A percentile compares a stretch with the other conserved stretches of the same genome.
These are phyloP conservation scores for Gymnothorax javanicus DNA, from an alignment of 2,797 vertebrate species.

Conservation along the genomic window DNA sequence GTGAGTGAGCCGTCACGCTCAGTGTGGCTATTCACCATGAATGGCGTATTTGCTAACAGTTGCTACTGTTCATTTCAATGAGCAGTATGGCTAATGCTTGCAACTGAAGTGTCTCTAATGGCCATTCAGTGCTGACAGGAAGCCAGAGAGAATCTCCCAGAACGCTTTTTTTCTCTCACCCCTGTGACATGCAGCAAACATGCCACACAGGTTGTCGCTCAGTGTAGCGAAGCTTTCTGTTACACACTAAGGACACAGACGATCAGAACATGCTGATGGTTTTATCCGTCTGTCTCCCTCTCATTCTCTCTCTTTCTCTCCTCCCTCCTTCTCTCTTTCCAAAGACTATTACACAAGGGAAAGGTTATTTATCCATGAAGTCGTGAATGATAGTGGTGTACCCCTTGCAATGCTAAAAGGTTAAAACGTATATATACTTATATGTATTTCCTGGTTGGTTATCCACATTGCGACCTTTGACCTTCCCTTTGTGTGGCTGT, in stretches of 20 bases:
- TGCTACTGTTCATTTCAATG: too few relatives aligned
- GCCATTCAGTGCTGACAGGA: neutral
- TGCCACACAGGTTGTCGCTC: slow-evolving; percentile 62
- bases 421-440: slow-evolving; percentile 62
- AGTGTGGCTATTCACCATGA: too few relatives aligned
- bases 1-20: too few relatives aligned
- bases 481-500: slow-evolving; percentile 70
- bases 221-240: slow-evolving; percentile 67
- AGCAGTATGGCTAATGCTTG: too few relatives aligned
- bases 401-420: slow-evolving; percentile 63
- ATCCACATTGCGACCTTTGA: slow-evolving; percentile 61
- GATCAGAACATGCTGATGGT: slow-evolving; percentile 63
- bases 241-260: slow-evolving; percentile 58
- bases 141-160: neutral
- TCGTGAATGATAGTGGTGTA: slow-evolving; percentile 50
- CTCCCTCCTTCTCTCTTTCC: slow-evolving; percentile 28
- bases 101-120: too few relatives aligned
- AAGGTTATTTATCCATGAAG: slow-evolving; percentile 48
- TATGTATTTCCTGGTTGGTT: slow-evolving; percentile 67
- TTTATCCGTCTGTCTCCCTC: neutral
- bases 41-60: too few relatives aligned
- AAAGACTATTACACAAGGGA: slow-evolving; percentile 31
- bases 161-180: neutral
- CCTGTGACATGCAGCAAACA: neutral
- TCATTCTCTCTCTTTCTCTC: neutral